Conservation (phyloP, 1,140 invertebrate species). For the Drosophila tsacasi region DNA sequence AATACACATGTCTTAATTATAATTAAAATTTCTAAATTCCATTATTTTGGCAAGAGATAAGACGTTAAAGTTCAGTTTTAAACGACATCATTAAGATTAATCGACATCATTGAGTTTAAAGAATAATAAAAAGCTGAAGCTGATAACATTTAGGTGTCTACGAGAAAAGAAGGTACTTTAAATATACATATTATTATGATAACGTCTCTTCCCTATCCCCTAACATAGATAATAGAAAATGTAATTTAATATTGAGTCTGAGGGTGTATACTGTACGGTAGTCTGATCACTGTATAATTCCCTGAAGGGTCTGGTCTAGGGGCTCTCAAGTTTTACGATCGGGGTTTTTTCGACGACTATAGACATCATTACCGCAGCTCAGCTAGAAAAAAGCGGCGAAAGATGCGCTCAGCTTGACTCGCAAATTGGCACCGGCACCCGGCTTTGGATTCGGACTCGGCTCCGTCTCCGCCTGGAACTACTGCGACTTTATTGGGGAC, state of each 20-base stretch:
- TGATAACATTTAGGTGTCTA: background rate
- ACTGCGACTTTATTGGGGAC: conserved; percentile 26
- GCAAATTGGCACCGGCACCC: conserved; percentile 52
- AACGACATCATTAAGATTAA: background rate
- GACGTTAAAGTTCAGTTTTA: background rate
- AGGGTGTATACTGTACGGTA: background rate
- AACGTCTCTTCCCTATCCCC: too few relatives aligned
- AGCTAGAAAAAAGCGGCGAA: conserved; percentile 22
- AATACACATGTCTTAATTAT: background rate
- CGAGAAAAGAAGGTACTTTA: too few relatives aligned
- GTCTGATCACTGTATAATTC: conserved; percentile 2
- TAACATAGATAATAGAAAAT: background rate
- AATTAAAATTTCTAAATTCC: background rate
- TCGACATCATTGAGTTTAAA: background rate
- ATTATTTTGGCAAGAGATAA: background rate
- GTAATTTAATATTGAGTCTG: background rate
- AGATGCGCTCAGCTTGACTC: conserved; percentile 49
- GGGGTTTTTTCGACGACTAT: conserved; percentile 28
- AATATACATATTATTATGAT: background rate
- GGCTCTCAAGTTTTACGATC: conserved; percentile 28
- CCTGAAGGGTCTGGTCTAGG: conserved; percentile 7
- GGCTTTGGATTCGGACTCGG: conserved; percentile 30
- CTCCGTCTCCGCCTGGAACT: conserved; percentile 50
- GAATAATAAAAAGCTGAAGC: background rate
- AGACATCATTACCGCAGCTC: conserved; percentile 18